phyloP scores from a whole-genome alignment of 1,140 invertebrate species.

The Euborellia annulipes region DNA sequence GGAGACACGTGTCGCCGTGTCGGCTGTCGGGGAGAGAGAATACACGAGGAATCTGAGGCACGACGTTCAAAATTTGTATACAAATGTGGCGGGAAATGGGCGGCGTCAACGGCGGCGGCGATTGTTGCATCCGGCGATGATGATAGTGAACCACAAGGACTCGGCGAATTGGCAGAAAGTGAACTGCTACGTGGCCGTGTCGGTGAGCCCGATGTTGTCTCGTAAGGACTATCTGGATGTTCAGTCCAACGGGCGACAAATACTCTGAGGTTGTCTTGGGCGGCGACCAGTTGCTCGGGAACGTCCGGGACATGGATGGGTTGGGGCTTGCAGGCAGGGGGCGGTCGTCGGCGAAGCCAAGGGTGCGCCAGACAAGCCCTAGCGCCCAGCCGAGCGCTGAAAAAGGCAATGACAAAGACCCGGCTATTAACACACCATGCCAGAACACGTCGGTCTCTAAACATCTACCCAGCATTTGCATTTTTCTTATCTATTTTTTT shows the following conservation, averaged over 20 bases:
- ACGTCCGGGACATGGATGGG: background rate
- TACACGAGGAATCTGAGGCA: slow-evolving; percentile 55
- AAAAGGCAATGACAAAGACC: slow-evolving; percentile 31
- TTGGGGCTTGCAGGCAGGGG: slow-evolving; percentile 11
- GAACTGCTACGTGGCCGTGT: slow-evolving; percentile 17
- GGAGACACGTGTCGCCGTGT: slow-evolving; percentile 25
- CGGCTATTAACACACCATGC: slow-evolving; percentile 8
- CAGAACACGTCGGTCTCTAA: too few relatives aligned
- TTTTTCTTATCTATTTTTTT: too few relatives aligned
- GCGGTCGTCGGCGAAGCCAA: slow-evolving; percentile 44
- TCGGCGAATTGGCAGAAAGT: slow-evolving; percentile 51
- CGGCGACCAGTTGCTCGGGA: slow-evolving; percentile 48
- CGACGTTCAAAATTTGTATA: slow-evolving; percentile 39
- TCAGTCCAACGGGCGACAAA: slow-evolving; percentile 80
- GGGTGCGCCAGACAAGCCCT: slow-evolving; percentile 51
- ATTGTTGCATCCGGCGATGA: background rate
- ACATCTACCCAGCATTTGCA: too few relatives aligned
- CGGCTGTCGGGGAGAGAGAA: slow-evolving; percentile 28
- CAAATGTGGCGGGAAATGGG: slow-evolving; percentile 14
- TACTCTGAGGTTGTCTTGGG: slow-evolving; percentile 69
- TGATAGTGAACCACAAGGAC: slow-evolving; percentile 45
- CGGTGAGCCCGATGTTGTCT: slow-evolving; percentile 16
- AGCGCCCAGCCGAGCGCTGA: slow-evolving; percentile 18
- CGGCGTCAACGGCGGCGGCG: slow-evolving; percentile 8
- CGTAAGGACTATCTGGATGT: slow-evolving; percentile 67